These are phyloP conservation scores for Muscicapa comitata DNA, from an alignment of 2,797 vertebrate genomes.

Conservation along the genomic window DNA sequence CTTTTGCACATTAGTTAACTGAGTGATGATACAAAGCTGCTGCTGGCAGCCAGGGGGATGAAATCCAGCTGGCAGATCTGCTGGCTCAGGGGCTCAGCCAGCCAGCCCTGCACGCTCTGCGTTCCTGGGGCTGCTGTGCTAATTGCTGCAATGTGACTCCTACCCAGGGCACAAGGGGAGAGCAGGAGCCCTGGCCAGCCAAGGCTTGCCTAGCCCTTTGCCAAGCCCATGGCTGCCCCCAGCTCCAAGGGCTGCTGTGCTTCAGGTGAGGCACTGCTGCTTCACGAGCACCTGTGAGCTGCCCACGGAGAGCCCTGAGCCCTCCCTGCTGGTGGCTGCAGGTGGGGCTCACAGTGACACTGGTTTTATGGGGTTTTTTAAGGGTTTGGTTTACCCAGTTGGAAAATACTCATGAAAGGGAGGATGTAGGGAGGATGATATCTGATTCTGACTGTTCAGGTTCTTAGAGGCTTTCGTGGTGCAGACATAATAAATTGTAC, in stretches of 20 bases:
- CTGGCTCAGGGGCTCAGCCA: background rate
- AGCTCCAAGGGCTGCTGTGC: background rate
- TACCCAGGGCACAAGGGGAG: rapidly evolving
- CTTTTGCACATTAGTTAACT: background rate
- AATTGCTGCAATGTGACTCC: conserved; percentile 3
- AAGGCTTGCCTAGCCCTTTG: background rate
- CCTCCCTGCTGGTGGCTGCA: background rate
- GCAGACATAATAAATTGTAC: background rate
- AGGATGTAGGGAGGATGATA: background rate
- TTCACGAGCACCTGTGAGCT: background rate
- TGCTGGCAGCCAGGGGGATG: conserved; percentile 17
- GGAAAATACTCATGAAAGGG: background rate
- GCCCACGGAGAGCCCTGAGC: background rate
- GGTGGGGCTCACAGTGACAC: background rate
- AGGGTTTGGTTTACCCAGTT: background rate
- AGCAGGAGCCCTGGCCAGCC: background rate
- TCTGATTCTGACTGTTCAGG: rapidly evolving
- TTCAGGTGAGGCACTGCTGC: background rate
- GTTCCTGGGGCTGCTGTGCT: background rate
- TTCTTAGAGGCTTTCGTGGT: background rate
- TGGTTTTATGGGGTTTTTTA: background rate
- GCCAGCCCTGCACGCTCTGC: background rate
- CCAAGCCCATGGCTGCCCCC: background rate
- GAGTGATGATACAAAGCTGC: conserved; percentile 34
- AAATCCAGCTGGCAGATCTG: background rate